A percentile compares a stretch with the other conserved stretches of the same genome.
Evolutionary conservation across 2,888 invertebrate species (phyloP).

Genomic region (Serrognathus titanus): DNA sequence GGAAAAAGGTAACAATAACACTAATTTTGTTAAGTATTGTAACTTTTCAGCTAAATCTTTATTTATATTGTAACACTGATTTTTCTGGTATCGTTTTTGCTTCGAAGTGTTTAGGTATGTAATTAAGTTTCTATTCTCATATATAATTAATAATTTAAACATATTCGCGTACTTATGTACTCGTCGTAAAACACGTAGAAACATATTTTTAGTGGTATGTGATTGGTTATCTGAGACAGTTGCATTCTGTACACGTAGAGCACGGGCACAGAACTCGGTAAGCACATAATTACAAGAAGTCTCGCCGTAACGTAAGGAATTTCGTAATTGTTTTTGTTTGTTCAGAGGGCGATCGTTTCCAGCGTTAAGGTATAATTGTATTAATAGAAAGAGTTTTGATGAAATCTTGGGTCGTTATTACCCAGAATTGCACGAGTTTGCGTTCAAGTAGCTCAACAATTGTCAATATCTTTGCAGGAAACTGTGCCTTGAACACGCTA

Average conservation of each 20-base stretch:
- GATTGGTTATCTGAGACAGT: background rate
- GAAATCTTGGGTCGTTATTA: slow-evolving; percentile 15
- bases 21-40: too few relatives aligned
- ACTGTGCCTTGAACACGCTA: slow-evolving; percentile 27
- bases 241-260: slow-evolving; percentile 1
- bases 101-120: too few relatives aligned
- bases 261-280: background rate
- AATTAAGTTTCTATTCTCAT: too few relatives aligned
- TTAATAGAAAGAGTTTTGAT: slow-evolving; percentile 12
- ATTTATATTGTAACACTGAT: too few relatives aligned
- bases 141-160: too few relatives aligned
- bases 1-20: too few relatives aligned
- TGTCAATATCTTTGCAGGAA: slow-evolving; percentile 38
- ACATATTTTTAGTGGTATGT: background rate
- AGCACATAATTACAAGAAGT: slow-evolving; percentile 4
- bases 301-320: slow-evolving; percentile 7
- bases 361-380: slow-evolving; percentile 16
- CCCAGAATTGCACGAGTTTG: slow-evolving; percentile 36
- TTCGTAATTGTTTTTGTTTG: slow-evolving; percentile 16
- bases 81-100: too few relatives aligned
- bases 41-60: too few relatives aligned
- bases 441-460: slow-evolving; percentile 34
- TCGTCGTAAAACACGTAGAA: too few relatives aligned
- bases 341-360: slow-evolving; percentile 9
- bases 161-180: too few relatives aligned